phyloP scores from a whole-genome alignment of 2,113 vertebrate genomes.

The Psittacara wagleri region DNA sequence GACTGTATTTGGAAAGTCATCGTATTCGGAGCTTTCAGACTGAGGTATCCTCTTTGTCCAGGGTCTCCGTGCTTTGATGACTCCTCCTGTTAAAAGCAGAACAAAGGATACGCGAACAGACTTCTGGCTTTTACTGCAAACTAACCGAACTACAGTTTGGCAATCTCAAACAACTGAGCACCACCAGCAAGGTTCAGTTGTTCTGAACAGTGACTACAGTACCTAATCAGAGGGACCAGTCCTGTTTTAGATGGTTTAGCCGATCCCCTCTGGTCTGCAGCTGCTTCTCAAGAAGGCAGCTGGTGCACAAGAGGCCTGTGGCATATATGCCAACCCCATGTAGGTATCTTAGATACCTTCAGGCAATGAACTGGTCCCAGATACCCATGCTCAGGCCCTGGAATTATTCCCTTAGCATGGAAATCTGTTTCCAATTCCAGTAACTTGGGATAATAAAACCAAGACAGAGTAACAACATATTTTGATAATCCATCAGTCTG shows the following conservation, averaged over 20 bases:
- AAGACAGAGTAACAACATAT: neutral
- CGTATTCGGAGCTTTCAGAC: constrained; percentile 22
- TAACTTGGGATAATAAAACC: neutral
- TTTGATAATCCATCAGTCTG: neutral
- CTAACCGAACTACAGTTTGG: neutral
- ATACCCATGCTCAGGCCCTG: neutral
- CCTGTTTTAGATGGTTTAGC: neutral
- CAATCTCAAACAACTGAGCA: neutral
- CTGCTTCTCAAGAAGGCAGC: neutral
- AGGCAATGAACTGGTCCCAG: neutral
- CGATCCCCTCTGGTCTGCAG: neutral
- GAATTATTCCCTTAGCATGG: neutral
- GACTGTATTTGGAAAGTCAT: neutral
- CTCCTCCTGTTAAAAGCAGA: constrained; percentile 40
- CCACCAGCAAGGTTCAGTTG: neutral
- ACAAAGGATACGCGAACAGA: neutral
- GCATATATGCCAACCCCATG: neutral
- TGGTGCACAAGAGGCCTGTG: neutral
- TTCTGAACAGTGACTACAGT: neutral
- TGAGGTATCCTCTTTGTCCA: neutral
- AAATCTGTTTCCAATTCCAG: neutral
- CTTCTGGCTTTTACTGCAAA: neutral
- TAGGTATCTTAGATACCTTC: neutral
- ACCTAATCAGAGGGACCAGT: neutral
- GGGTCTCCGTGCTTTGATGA: constrained; percentile 23